Evolutionary conservation across 2,888 invertebrate species (phyloP).

Genomic region (Stegana nigrithorax): DNA sequence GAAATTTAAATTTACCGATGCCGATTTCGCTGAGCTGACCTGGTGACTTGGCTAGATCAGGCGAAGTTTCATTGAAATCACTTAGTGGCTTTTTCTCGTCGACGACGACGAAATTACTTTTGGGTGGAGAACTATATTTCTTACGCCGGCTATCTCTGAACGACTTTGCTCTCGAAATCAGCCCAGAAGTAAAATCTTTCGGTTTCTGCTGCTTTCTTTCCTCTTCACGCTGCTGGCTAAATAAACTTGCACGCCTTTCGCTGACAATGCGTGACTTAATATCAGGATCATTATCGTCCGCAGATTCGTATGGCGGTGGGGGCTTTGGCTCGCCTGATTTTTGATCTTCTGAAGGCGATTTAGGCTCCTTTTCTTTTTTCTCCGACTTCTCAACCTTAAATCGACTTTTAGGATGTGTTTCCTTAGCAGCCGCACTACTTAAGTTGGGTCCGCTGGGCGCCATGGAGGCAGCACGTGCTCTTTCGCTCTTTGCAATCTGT

Average conservation of each 20-base stretch:
- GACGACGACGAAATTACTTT: conserved; percentile 67
- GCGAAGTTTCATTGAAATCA: conserved; percentile 30
- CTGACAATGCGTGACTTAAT: conserved; percentile 62
- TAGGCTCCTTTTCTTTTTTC: conserved; percentile 32
- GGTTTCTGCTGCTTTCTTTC: conserved; percentile 28
- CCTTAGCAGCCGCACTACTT: conserved; percentile 40
- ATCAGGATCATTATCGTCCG: conserved; percentile 61
- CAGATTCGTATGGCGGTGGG: conserved; percentile 1
- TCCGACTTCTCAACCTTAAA: conserved; percentile 58
- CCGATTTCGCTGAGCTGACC: conserved; percentile 31
- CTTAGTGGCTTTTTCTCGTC: conserved; percentile 69
- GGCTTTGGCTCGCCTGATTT: conserved; percentile 26
- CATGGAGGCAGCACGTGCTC: conserved; percentile 49
- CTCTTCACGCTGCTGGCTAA: conserved; percentile 53
- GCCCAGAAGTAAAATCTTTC: too few relatives aligned
- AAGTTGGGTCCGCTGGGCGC: conserved; percentile 26
- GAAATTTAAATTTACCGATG: conserved; percentile 57
- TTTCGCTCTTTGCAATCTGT: conserved; percentile 60
- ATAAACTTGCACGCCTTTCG: conserved; percentile 62
- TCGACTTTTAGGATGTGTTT: conserved; percentile 56
- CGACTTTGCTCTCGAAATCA: too few relatives aligned
- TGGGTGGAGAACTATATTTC: conserved; percentile 11
- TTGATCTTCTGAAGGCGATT: conserved; percentile 18
- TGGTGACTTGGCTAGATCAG: conserved; percentile 23
- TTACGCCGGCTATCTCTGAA: too few relatives aligned